These are phyloP conservation scores for Aptenodytes patagonicus DNA, from an alignment of 2,113 vertebrate species.

Conservation along the genomic window DNA sequence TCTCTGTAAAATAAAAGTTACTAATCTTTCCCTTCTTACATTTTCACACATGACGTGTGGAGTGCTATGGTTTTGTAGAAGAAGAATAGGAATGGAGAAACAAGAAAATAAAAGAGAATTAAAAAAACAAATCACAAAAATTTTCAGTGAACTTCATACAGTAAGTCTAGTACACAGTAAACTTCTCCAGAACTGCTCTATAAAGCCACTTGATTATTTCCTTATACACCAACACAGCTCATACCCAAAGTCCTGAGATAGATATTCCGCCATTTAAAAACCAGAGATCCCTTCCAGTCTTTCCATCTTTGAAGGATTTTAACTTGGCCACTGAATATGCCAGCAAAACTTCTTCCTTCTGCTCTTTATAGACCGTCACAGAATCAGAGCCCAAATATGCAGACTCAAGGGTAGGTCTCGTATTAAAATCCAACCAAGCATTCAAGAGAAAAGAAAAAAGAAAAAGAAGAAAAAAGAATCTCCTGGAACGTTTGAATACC, in stretches of 20 bases:
- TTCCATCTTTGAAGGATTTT: not conserved
- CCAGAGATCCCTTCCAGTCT: not conserved
- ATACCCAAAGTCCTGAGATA: not conserved
- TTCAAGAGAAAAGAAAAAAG: not conserved
- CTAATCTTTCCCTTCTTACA: not conserved
- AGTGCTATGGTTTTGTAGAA: accelerated
- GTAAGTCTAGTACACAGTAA: not conserved
- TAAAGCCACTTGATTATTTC: not conserved
- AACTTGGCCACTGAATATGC: not conserved
- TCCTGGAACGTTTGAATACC: not conserved
- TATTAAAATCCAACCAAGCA: not conserved
- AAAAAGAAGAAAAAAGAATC: not conserved
- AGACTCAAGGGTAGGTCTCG: not conserved
- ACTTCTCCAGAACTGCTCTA: not conserved
- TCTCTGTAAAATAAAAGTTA: not conserved
- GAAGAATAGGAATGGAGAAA: not conserved
- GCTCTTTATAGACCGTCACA: not conserved
- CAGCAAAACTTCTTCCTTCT: not conserved
- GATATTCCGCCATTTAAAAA: not conserved
- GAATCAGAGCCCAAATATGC: not conserved
- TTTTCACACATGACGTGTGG: not conserved
- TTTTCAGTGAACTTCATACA: not conserved
- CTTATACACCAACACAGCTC: not conserved
- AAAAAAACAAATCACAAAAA: too few species aligned
- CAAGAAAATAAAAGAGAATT: not conserved